phyloP scores from a whole-genome alignment of 2,113 vertebrate genomes.

The Chascanopsetta lugubris region DNA sequence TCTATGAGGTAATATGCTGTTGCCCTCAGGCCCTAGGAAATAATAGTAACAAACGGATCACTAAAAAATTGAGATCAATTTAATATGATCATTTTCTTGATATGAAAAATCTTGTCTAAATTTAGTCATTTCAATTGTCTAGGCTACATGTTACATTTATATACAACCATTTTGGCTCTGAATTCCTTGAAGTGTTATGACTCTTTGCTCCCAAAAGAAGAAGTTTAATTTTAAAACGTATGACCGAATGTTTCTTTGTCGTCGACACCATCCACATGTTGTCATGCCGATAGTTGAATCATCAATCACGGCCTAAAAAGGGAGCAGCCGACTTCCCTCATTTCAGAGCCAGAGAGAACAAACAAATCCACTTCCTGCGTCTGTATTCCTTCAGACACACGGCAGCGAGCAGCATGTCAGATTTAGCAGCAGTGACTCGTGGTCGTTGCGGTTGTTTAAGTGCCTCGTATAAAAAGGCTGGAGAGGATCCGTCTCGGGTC shows the following conservation, averaged over 20 bases:
- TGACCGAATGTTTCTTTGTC: not conserved
- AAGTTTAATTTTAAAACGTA: not conserved
- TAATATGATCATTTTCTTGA: no score
- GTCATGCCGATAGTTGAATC: not conserved
- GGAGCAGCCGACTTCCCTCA: not conserved
- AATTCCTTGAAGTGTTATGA: not conserved
- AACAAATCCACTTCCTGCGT: slow-evolving; percentile 5
- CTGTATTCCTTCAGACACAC: not conserved
- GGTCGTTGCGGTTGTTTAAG: slow-evolving; percentile 28
- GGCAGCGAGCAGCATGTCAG: slow-evolving; percentile 24
- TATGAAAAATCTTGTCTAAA: no score
- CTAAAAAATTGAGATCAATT: no score
- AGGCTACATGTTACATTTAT: no score
- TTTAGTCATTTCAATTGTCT: no score
- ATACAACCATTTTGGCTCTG: not conserved
- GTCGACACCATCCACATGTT: not conserved
- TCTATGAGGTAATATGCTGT: no score
- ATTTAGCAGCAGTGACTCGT: slow-evolving; percentile 46
- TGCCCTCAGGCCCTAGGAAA: no score
- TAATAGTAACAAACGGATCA: no score
- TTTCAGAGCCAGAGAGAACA: slow-evolving; percentile 11
- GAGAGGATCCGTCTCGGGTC: slow-evolving; percentile 50
- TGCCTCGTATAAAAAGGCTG: slow-evolving; percentile 14
- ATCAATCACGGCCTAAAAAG: not conserved
- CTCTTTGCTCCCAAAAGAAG: not conserved